Evolutionary conservation across 2,888 invertebrate genomes (phyloP).

Genomic region (Eupithecia pulchellata): DNA sequence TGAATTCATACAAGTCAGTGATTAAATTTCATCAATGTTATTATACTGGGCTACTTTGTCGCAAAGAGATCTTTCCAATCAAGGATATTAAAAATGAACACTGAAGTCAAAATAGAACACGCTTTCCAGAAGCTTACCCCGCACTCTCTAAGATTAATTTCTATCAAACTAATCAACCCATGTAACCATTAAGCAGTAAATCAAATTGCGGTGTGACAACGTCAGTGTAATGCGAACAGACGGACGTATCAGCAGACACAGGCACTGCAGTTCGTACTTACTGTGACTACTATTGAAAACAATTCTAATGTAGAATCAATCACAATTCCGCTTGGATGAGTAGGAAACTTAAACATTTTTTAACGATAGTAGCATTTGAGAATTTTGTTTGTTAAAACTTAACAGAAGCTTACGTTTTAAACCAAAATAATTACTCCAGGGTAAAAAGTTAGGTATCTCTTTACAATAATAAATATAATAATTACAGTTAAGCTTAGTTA

Average conservation of each 20-base stretch:
- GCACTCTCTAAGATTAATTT: slow-evolving; percentile 16
- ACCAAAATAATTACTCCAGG: too few relatives aligned
- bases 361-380: not conserved
- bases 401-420: too few relatives aligned
- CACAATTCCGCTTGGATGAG: not conserved
- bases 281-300: not conserved
- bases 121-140: not conserved
- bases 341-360: not conserved
- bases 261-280: slow-evolving; percentile 45
- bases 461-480: too few relatives aligned
- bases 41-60: not conserved
- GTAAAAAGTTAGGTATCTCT: too few relatives aligned
- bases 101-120: not conserved
- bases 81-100: not conserved
- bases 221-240: slow-evolving; percentile 56
- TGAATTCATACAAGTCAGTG: too few relatives aligned
- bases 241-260: slow-evolving; percentile 56
- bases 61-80: not conserved
- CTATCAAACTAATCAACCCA: slow-evolving; percentile 40
- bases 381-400: too few relatives aligned
- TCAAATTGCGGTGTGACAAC: slow-evolving; percentile 57
- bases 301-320: not conserved
- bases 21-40: too few relatives aligned
- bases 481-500: too few relatives aligned
- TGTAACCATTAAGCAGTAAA: slow-evolving; percentile 51